phyloP scores from a whole-genome alignment of 1,140 invertebrate genomes.

The Drosophila equinoxialis region DNA sequence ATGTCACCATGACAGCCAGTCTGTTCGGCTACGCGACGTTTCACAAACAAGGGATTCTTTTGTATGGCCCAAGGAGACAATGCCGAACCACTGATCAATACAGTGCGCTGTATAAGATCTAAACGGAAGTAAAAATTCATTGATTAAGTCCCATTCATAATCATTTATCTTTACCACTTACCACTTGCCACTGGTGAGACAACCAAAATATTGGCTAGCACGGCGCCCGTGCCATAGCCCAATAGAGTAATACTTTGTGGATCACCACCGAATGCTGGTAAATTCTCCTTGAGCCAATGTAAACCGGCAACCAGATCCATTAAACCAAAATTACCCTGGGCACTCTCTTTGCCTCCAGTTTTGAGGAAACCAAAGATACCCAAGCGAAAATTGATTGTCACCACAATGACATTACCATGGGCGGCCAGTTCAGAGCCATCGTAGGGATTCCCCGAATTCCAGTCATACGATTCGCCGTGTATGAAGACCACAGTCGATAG shows the following conservation, averaged over 20 bases:
- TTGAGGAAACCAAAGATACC: conserved; percentile 98
- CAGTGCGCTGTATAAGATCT: conserved; percentile 94
- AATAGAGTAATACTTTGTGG: conserved; percentile 94
- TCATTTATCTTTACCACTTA: conserved; percentile 79
- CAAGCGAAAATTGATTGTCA: conserved; percentile 98
- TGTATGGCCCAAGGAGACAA: conserved; percentile 97
- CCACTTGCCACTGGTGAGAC: conserved; percentile 97
- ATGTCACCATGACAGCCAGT: conserved; percentile 91
- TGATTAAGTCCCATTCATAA: background rate
- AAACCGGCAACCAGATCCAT: conserved; percentile 97
- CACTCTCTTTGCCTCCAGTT: conserved; percentile 91
- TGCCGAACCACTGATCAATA: conserved; percentile 97
- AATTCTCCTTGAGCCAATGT: conserved; percentile 96
- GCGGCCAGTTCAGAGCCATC: conserved; percentile 96
- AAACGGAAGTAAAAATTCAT: background rate
- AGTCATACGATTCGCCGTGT: conserved; percentile 97
- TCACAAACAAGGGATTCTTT: conserved; percentile 91
- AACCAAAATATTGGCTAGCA: conserved; percentile 95
- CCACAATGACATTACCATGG: conserved; percentile 95
- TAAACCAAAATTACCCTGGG: conserved; percentile 96
- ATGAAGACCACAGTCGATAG: conserved; percentile 93
- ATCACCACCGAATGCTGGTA: conserved; percentile 95
- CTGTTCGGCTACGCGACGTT: conserved; percentile 90
- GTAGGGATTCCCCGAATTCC: conserved; percentile 96
- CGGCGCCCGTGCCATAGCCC: conserved; percentile 96